Evolutionary conservation across 92 coral and sea anemone species (phyloP).

Genomic region (Actinernus sp.): DNA sequence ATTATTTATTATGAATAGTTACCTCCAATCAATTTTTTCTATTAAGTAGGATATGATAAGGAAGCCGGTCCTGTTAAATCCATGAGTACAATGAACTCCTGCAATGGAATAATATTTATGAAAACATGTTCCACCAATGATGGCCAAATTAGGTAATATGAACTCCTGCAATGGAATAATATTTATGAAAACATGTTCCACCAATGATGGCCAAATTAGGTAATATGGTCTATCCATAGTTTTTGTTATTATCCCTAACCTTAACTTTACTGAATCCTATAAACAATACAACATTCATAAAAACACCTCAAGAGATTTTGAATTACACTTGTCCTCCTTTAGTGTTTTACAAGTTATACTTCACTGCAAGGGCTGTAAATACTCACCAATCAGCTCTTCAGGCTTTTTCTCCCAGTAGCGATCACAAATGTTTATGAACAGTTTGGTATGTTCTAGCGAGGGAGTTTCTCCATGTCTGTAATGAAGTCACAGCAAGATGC

Average conservation of each 20-base stretch:
- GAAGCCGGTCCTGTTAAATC: constrained; percentile 97
- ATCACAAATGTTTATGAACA: constrained; percentile 84
- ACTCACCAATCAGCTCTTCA: constrained; percentile 80
- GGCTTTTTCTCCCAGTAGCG: constrained; percentile 82
- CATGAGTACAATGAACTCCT: constrained; percentile 99
- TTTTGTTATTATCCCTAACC: no score
- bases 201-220: no score
- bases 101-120: no score
- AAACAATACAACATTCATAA: neutral
- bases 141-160: no score
- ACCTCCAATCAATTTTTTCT: constrained; percentile 96
- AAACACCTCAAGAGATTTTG: neutral
- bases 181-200: no score
- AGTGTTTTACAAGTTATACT: neutral
- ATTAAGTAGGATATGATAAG: constrained; percentile 88
- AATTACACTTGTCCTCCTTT: neutral
- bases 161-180: no score
- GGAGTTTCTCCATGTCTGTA: constrained; percentile 92
- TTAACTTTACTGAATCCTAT: neutral
- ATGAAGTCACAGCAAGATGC: neutral
- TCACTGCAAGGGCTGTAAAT: neutral
- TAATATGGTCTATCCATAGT: no score
- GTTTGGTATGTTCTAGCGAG: constrained; percentile 69
- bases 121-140: no score
- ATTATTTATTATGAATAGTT: no score